Evolutionary conservation across 2,113 vertebrate genomes (phyloP).

Genomic region (Numenius arquata): DNA sequence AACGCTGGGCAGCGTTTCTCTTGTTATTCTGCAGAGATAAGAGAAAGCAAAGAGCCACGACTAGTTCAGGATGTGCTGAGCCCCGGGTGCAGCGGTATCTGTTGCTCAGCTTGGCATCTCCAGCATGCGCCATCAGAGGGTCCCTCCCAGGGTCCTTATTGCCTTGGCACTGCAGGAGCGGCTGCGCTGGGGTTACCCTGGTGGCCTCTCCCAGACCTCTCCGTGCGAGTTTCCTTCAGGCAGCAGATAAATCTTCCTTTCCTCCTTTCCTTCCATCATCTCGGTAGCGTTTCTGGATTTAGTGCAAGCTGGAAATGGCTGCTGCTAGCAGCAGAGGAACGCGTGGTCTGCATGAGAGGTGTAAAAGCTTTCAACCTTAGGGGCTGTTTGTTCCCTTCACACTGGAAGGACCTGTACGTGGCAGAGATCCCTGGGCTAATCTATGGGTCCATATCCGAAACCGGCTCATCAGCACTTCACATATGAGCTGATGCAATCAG

Average conservation of each 20-base stretch:
- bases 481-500: not conserved
- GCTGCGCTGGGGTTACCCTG: not conserved
- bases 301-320: not conserved
- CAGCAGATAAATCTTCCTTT: not conserved
- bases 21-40: not conserved
- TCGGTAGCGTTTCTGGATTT: fast-evolving
- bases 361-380: not conserved
- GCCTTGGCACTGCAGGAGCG: not conserved
- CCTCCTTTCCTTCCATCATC: not conserved
- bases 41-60: not conserved
- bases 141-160: not conserved
- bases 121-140: not conserved
- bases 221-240: not conserved
- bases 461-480: slow-evolving; percentile 26
- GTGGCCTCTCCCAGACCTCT: not conserved
- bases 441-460: not conserved
- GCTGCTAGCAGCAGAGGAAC: not conserved
- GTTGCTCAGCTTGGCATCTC: not conserved
- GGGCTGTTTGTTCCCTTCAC: not conserved
- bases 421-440: not conserved
- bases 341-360: not conserved
- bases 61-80: not conserved
- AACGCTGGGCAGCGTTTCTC: not conserved
- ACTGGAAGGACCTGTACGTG: not conserved
- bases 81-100: no score